Conservation (phyloP, 2,888 invertebrate species). For the Aphodius granarius region DNA sequence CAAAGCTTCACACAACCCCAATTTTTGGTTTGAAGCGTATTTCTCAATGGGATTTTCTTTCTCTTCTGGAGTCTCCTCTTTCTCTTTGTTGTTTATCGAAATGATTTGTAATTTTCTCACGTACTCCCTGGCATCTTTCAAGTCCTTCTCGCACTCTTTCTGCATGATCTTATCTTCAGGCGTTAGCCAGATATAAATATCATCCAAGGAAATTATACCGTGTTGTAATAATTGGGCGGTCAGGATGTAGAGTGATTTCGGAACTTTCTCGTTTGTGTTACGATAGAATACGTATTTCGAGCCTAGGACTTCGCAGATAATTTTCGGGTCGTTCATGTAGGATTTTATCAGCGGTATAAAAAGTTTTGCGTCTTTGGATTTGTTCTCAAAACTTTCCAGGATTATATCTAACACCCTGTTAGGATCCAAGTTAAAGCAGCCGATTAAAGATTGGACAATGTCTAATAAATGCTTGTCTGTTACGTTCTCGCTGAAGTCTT, state of each 20-base stretch:
- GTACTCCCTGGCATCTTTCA: constrained; percentile 82
- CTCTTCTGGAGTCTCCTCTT: constrained; percentile 70
- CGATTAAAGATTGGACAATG: constrained; percentile 91
- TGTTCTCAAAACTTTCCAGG: constrained; percentile 93
- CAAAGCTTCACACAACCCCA: constrained; percentile 88
- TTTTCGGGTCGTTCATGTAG: constrained; percentile 85
- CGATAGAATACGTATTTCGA: constrained; percentile 81
- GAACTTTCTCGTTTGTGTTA: constrained; percentile 70
- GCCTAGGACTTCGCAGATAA: constrained; percentile 92
- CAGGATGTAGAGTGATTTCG: constrained; percentile 83
- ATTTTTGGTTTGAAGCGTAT: constrained; percentile 81
- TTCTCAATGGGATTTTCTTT: constrained; percentile 68
- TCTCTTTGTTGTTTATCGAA: constrained; percentile 77
- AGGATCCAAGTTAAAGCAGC: constrained; percentile 98
- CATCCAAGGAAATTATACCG: constrained; percentile 80
- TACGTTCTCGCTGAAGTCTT: constrained; percentile 68
- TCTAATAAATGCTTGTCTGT: constrained; percentile 75
- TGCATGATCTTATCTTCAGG: constrained; percentile 83
- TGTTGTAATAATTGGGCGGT: constrained; percentile 90
- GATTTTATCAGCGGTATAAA: constrained; percentile 86
- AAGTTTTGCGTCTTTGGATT: constrained; percentile 74
- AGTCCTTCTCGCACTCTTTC: constrained; percentile 79
- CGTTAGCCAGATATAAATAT: constrained; percentile 87
- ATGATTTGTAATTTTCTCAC: constrained; percentile 85
- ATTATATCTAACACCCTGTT: constrained; percentile 96